phyloP scores from a whole-genome alignment of 2,888 invertebrate species.

The Unio delphinus region DNA sequence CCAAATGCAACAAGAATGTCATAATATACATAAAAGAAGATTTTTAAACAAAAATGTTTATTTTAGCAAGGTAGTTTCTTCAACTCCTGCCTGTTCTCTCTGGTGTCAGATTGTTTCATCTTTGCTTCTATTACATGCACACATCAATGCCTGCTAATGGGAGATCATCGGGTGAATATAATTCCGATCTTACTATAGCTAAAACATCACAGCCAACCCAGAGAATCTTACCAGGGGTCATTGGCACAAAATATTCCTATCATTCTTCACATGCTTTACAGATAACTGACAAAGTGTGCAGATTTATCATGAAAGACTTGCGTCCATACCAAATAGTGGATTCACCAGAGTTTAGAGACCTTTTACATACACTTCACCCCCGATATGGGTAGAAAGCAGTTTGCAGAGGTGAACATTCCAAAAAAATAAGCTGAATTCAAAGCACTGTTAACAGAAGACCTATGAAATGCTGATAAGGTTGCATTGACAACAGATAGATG shows the following conservation, averaged over 20 bases:
- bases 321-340: conserved; percentile 8
- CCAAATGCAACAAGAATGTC: too few relatives aligned
- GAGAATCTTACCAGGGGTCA: too few relatives aligned
- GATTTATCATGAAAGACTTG: conserved; percentile 9
- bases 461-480: conserved; percentile 1
- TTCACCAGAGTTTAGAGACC: conserved; percentile 2
- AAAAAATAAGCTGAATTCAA: conserved; percentile 4
- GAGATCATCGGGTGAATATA: too few relatives aligned
- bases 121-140: too few relatives aligned
- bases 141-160: too few relatives aligned
- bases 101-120: too few relatives aligned
- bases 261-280: neutral
- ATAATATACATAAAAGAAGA: too few relatives aligned
- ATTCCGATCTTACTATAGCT: too few relatives aligned
- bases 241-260: neutral
- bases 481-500: conserved; percentile 2
- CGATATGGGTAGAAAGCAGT: conserved; percentile 9
- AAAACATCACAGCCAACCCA: too few relatives aligned
- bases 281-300: conserved; percentile 9
- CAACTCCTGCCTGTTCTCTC: too few relatives aligned
- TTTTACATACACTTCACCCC: conserved; percentile 2
- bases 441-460: neutral
- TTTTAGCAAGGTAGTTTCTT: too few relatives aligned
- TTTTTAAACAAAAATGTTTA: too few relatives aligned
- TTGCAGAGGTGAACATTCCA: conserved; percentile 9